Evolutionary conservation across 2,888 invertebrate genomes (phyloP).

Genomic region (Brachypterus glaber): DNA sequence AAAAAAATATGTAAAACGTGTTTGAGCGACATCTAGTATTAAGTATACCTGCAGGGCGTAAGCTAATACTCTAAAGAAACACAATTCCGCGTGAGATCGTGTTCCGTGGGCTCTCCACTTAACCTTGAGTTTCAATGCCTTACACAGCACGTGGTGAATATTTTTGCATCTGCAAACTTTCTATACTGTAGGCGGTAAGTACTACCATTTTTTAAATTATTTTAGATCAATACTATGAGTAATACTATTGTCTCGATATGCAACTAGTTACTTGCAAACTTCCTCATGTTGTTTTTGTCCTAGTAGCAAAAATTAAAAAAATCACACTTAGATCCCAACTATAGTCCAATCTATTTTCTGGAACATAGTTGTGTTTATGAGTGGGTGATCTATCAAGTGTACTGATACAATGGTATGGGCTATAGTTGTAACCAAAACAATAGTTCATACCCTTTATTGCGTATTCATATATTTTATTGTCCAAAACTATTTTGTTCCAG

Average conservation of each 20-base stretch:
- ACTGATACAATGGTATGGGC: conserved; percentile 3
- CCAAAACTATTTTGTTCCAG: conserved; percentile 4
- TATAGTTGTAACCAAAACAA: conserved; percentile 4
- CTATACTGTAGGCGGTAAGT: conserved; percentile 7
- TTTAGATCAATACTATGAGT: conserved; percentile 5
- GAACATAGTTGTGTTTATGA: conserved; percentile 8
- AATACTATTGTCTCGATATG: conserved; percentile 7
- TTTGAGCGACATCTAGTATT: too few species aligned
- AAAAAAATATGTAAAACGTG: too few species aligned
- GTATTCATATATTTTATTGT: conserved; percentile 4
- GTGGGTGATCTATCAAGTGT: conserved; percentile 5
- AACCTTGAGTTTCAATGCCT: too few species aligned
- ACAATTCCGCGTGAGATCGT: too few species aligned
- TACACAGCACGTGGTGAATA: too few species aligned
- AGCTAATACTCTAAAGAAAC: too few species aligned
- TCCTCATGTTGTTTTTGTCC: conserved; percentile 2
- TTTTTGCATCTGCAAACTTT: conserved; percentile 9
- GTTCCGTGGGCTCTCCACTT: too few species aligned
- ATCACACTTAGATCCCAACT: conserved; percentile 5
- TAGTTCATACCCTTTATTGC: conserved; percentile 3
- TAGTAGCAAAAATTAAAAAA: conserved; percentile 1
- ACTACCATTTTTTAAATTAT: conserved; percentile 5
- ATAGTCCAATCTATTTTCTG: conserved; percentile 7
- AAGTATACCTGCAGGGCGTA: too few species aligned
- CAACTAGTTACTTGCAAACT: conserved; percentile 4